Conservation (phyloP, 92 coral and sea anemone genomes). For the Parazoanthus swiftii region DNA sequence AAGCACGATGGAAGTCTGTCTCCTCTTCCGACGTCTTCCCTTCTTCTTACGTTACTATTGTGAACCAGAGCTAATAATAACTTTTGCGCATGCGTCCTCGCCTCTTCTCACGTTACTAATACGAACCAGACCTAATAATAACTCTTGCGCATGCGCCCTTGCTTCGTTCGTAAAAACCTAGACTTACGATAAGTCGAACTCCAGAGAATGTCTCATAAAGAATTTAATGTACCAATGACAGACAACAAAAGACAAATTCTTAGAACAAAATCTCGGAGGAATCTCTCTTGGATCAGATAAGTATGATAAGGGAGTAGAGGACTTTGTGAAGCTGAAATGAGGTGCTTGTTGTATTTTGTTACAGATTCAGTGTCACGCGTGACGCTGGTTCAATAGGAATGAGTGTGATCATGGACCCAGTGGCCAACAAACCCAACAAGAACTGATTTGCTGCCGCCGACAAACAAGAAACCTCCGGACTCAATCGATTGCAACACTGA, state of each 20-base stretch:
- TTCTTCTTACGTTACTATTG: not conserved
- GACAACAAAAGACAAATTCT: no score
- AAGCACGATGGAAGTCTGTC: no score
- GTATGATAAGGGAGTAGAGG: no score
- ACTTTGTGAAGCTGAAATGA: not conserved
- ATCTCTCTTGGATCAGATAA: not conserved
- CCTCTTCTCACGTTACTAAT: no score
- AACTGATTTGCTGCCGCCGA: not conserved
- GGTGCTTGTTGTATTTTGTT: not conserved
- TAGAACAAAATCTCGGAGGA: no score
- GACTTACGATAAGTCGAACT: no score
- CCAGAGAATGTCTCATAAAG: not conserved
- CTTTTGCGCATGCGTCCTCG: no score
- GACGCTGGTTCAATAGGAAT: conserved; percentile 68
- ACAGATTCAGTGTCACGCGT: conserved; percentile 73
- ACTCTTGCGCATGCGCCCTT: no score
- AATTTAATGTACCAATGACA: no score
- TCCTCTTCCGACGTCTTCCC: not conserved
- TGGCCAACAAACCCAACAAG: conserved; percentile 62
- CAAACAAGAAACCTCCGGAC: not conserved
- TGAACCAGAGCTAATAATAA: not conserved
- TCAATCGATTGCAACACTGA: not conserved
- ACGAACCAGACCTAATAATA: no score
- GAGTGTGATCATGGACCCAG: conserved; percentile 87
- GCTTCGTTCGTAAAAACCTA: no score